phyloP scores from a whole-genome alignment of 2,113 vertebrate species.

The Conger conger region DNA sequence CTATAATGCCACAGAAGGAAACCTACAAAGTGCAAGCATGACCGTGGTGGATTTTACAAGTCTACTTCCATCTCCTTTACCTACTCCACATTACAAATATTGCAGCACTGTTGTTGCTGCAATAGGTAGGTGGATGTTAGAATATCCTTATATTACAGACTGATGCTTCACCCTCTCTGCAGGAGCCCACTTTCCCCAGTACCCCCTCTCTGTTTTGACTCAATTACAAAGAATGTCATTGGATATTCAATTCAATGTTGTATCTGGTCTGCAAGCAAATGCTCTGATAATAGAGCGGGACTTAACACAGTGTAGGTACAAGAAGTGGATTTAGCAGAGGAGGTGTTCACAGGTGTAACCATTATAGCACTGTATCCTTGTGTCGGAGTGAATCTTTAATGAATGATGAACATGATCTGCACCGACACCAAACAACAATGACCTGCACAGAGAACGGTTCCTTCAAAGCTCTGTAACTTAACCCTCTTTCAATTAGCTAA shows the following conservation, averaged over 20 bases:
- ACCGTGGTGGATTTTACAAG: not conserved
- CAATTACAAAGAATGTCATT: not conserved
- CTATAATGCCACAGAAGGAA: not conserved
- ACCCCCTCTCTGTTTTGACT: not conserved
- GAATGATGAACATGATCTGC: not conserved
- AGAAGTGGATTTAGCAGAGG: not conserved
- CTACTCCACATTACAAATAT: not conserved
- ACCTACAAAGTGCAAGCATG: not conserved
- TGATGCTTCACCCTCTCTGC: not conserved
- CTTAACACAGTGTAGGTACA: not conserved
- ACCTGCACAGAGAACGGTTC: not conserved
- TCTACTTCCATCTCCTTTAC: not conserved
- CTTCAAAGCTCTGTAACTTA: not conserved
- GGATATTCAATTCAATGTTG: not conserved
- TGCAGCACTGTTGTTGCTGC: not conserved
- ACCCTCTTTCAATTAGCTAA: slow-evolving; percentile 30
- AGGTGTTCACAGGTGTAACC: not conserved
- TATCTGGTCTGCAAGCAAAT: not conserved
- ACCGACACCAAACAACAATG: slow-evolving; percentile 4
- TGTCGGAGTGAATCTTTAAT: not conserved
- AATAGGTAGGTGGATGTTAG: not conserved
- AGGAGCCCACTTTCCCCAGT: not conserved
- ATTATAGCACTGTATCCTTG: not conserved
- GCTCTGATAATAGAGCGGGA: not conserved
- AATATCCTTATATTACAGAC: not conserved